A percentile compares a stretch with the other conserved stretches of the same genome.
phyloP scores from a whole-genome alignment of 2,113 vertebrate genomes.

The Tychaedon coryphoeus region DNA sequence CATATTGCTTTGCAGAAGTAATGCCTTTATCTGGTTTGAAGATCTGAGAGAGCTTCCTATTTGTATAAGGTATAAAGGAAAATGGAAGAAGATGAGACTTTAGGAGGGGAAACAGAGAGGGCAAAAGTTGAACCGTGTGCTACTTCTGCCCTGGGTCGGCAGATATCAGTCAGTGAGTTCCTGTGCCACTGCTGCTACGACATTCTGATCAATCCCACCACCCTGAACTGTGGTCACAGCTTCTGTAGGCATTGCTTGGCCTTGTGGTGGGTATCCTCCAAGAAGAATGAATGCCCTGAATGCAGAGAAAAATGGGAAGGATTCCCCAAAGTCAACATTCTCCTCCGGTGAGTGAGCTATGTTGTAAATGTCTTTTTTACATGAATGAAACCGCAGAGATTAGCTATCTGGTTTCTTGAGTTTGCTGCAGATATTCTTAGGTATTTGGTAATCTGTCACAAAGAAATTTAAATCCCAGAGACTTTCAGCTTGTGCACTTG shows the following conservation, averaged over 20 bases:
- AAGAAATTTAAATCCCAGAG: neutral
- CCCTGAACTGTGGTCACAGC: slow-evolving; percentile 93
- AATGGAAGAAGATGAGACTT: slow-evolving; percentile 70
- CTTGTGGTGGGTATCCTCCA: slow-evolving; percentile 90
- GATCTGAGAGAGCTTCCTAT: neutral
- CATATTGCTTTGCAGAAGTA: slow-evolving; percentile 33
- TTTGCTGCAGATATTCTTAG: neutral
- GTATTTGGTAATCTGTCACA: neutral
- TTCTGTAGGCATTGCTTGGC: slow-evolving; percentile 94
- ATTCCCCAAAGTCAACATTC: slow-evolving; percentile 93
- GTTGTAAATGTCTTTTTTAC: neutral
- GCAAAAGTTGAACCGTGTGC: neutral
- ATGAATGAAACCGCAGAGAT: neutral
- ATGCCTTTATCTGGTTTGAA: neutral
- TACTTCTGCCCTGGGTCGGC: neutral
- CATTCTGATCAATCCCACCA: slow-evolving; percentile 90
- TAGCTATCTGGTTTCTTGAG: neutral
- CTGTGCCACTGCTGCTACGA: slow-evolving; percentile 94
- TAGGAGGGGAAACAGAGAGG: neutral
- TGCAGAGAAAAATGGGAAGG: slow-evolving; percentile 94
- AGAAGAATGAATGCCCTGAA: slow-evolving; percentile 91
- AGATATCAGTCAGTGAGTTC: slow-evolving; percentile 84
- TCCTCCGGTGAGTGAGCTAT: slow-evolving; percentile 80
- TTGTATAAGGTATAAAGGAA: neutral
- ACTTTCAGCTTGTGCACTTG: neutral